Base-by-base conservation (phyloP, 2,888 invertebrate genomes). In the Cerastoderma edule region DNA sequence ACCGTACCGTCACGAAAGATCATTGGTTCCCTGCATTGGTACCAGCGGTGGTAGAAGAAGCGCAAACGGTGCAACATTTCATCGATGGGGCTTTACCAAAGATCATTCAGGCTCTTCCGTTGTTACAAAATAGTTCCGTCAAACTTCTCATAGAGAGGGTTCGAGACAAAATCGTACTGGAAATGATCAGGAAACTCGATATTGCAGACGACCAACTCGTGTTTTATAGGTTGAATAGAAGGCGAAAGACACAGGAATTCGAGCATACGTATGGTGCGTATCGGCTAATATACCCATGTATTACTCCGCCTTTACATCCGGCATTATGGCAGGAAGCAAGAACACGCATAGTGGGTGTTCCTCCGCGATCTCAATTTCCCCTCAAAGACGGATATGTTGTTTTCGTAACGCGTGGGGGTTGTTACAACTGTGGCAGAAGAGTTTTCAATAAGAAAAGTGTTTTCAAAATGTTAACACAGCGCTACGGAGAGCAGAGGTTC, bases 221-320 rank as follows among this genome's bases (percentile, higher is more conserved):
- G 10, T 64, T n/a, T 13, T n/a, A n/a, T n/a, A n/a, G n/a, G n/a
- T n/a, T n/a, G n/a, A n/a, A n/a, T n/a, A n/a, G n/a, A n/a, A n/a
- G n/a, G n/a, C n/a, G n/a, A n/a, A n/a, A n/a, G n/a, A n/a, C n/a
- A n/a, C 27, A 56, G 16, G 39, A 27, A 2, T 28, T 35, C 3
- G n/a, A 6, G 2, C 1, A 1, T 13, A 28, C 22, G 16, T 46
- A 48, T 35, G 68, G 69, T 22, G 68, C 74, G 13, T 68, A 68
- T 32, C 32, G 28, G 5, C 33, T 73, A 13, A 35, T 68, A 16
- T 73, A 39, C 28, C 67, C 68, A 0, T 73, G 73, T 54, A 63
- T 64, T 24, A 73, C 73, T 44, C 73, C 73, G 48, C 73, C 73
- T 13, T n/a, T 73, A 53, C 67, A 73, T 39, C 73, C 73, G 16